Percentiles rank a stretch among this genome's conserved stretches.
Conservation (phyloP, 2,113 vertebrate genomes). For the Willisornis vidua region DNA sequence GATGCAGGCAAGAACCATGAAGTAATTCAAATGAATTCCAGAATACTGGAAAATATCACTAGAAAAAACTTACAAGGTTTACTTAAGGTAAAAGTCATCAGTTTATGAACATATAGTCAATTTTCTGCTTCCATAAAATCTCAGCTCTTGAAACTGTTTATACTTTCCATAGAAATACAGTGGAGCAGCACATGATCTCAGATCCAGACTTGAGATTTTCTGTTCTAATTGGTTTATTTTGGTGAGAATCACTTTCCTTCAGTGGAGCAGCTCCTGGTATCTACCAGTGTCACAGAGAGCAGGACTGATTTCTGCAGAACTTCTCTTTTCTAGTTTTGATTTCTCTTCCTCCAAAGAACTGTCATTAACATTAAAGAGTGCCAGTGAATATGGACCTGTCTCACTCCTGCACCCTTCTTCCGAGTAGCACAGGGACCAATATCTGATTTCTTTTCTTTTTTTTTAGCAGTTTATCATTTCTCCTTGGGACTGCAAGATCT, state of each 20-base stretch:
- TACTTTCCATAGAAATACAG: background rate
- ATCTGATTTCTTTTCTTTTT: background rate
- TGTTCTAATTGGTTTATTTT: background rate
- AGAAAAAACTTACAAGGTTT: background rate
- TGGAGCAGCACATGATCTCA: background rate
- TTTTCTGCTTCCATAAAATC: conserved; percentile 24
- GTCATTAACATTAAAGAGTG: background rate
- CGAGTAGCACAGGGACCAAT: background rate
- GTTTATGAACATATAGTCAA: background rate
- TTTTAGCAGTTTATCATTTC: background rate
- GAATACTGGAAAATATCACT: background rate
- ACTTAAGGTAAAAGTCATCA: background rate
- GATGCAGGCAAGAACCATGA: background rate
- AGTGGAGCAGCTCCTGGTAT: background rate
- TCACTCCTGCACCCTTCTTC: background rate
- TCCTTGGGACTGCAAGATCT: background rate
- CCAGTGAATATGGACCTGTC: background rate
- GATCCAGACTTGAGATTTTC: background rate
- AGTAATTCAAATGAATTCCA: background rate
- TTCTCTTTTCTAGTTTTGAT: background rate
- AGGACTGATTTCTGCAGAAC: background rate
- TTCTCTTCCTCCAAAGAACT: background rate
- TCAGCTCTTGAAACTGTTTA: background rate
- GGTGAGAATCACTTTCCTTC: background rate
- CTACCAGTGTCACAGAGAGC: background rate